Evolutionary conservation across 2,888 invertebrate genomes (phyloP).

Genomic region (Hydroisotoma schaefferi): DNA sequence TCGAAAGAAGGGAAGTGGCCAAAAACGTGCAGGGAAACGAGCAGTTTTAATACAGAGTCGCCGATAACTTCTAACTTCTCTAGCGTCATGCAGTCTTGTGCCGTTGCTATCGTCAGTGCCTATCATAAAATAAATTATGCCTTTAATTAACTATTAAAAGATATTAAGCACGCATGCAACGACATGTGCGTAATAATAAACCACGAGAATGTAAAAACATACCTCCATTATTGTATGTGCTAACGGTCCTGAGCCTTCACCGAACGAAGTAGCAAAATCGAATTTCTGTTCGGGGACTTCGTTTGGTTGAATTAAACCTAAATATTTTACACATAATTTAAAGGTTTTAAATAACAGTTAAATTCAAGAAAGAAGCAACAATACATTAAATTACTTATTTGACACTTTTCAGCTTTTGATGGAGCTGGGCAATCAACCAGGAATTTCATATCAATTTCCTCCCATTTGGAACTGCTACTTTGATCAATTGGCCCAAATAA

Average conservation of each 20-base stretch:
- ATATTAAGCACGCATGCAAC: constrained; percentile 5
- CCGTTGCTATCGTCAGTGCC: constrained; percentile 68
- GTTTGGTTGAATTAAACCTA: constrained; percentile 9
- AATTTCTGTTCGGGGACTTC: constrained; percentile 16
- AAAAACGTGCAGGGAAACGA: constrained; percentile 68
- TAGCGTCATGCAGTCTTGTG: constrained; percentile 71
- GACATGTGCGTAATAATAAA: background rate
- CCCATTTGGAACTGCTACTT: too few species aligned
- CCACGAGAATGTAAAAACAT: background rate
- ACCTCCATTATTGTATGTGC: constrained; percentile 37
- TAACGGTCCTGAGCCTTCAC: constrained; percentile 20
- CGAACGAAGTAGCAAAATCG: constrained; percentile 19
- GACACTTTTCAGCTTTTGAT: too few species aligned
- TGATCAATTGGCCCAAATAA: too few species aligned
- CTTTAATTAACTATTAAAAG: too few species aligned
- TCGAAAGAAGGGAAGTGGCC: constrained; percentile 64
- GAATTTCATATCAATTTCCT: too few species aligned
- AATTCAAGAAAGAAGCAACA: too few species aligned
- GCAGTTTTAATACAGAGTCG: constrained; percentile 81
- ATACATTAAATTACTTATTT: too few species aligned
- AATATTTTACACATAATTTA: too few species aligned
- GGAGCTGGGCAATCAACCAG: too few species aligned
- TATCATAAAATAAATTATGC: too few species aligned
- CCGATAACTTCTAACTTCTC: constrained; percentile 85
- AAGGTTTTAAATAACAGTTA: too few species aligned